These are phyloP conservation scores for Anthonomus grandis DNA, from an alignment of 1,140 invertebrate species.

Conservation along the genomic window DNA sequence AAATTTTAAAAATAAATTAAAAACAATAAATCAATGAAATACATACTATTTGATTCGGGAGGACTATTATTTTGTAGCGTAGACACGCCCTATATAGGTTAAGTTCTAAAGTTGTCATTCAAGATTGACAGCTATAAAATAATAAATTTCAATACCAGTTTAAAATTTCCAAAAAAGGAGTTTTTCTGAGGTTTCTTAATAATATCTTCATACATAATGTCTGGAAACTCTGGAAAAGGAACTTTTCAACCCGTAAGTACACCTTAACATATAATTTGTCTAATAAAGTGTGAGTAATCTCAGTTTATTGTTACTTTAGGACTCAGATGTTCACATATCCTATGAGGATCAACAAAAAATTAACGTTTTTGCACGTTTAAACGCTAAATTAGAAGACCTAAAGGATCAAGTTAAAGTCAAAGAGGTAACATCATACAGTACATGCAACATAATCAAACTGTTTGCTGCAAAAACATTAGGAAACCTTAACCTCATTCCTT, in stretches of 20 bases:
- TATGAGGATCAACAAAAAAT: constrained; percentile 98
- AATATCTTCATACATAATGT: too few species aligned
- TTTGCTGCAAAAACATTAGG: background rate
- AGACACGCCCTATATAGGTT: too few species aligned
- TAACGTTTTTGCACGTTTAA: constrained; percentile 91
- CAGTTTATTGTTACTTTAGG: constrained; percentile 54
- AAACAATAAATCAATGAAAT: too few species aligned
- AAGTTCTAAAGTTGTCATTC: too few species aligned
- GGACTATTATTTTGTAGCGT: too few species aligned
- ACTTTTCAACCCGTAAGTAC: constrained; percentile 45
- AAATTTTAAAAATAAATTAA: too few species aligned
- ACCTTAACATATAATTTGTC: too few species aligned
- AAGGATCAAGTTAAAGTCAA: constrained; percentile 88
- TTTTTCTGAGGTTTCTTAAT: too few species aligned
- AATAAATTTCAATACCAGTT: too few species aligned
- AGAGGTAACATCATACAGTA: constrained; percentile 56
- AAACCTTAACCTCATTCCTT: constrained; percentile 27
- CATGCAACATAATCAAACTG: background rate
- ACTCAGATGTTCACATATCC: constrained; percentile 89
- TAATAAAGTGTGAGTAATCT: background rate
- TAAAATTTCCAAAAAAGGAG: too few species aligned
- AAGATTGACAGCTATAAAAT: too few species aligned
- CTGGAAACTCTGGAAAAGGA: constrained; percentile 35
- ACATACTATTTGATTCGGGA: too few species aligned
- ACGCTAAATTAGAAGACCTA: constrained; percentile 86